These are phyloP conservation scores for Polyommatus icarus DNA, from an alignment of 2,888 invertebrate genomes.

Conservation along the genomic window DNA sequence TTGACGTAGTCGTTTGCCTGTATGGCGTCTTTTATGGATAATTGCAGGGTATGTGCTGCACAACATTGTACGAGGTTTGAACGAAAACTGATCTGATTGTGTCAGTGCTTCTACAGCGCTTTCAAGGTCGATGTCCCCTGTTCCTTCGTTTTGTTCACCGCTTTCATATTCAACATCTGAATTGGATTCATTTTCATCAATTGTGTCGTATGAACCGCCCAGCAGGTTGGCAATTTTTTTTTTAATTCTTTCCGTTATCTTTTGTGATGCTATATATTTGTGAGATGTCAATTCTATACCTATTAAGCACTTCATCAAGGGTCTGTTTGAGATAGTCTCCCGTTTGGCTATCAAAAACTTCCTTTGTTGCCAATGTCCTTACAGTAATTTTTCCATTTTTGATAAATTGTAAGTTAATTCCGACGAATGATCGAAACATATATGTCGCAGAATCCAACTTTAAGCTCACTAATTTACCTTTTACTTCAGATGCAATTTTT, in stretches of 20 bases:
- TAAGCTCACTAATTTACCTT: slow-evolving; percentile 23
- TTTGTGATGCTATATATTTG: slow-evolving; percentile 28
- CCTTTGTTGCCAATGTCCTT: slow-evolving; percentile 14
- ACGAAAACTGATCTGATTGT: slow-evolving; percentile 5
- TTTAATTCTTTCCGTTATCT: slow-evolving; percentile 27
- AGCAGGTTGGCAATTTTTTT: slow-evolving; percentile 9
- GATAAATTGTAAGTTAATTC: slow-evolving; percentile 25
- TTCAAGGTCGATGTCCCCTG: no score
- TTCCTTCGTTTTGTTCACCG: slow-evolving; percentile 25
- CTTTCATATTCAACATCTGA: slow-evolving; percentile 11
- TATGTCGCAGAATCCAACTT: slow-evolving; percentile 26
- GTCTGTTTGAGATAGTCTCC: slow-evolving; percentile 21
- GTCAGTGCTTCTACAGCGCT: not conserved
- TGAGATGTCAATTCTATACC: not conserved
- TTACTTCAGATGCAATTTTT: slow-evolving; percentile 10
- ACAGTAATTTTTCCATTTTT: slow-evolving; percentile 22
- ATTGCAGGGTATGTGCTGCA: slow-evolving; percentile 29
- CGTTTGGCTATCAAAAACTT: slow-evolving; percentile 26
- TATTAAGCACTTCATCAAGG: slow-evolving; percentile 5
- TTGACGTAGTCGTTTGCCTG: not conserved
- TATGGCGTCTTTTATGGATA: slow-evolving; percentile 20
- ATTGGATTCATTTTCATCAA: not conserved
- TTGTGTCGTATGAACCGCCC: slow-evolving; percentile 4
- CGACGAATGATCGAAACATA: slow-evolving; percentile 10
- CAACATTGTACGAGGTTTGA: slow-evolving; percentile 8